Conservation (phyloP, 1,140 invertebrate species). For the Drosophila guanche region DNA sequence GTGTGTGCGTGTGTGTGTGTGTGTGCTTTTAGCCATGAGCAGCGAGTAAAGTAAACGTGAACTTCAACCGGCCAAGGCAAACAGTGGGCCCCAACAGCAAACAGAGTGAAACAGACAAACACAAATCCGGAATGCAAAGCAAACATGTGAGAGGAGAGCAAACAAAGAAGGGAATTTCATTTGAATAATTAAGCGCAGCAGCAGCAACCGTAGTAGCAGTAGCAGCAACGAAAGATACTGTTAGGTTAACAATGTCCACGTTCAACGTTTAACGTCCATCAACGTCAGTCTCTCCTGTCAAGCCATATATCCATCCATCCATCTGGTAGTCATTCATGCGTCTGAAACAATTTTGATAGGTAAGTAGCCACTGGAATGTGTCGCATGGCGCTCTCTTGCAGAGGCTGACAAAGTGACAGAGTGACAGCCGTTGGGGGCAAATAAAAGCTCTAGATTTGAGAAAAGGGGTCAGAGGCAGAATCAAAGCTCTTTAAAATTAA, state of each 20-base stretch:
- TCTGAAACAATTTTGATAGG: too few relatives aligned
- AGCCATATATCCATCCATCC: too few relatives aligned
- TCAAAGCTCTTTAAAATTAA: too few relatives aligned
- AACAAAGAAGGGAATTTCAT: constrained; percentile 47
- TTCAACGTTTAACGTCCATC: neutral
- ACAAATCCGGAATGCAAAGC: constrained; percentile 38
- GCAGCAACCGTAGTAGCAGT: neutral
- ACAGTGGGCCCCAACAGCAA: constrained; percentile 55
- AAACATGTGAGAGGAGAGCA: constrained; percentile 57
- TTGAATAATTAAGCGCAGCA: constrained; percentile 68
- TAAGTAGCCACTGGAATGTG: too few relatives aligned
- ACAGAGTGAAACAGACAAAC: constrained; percentile 48
- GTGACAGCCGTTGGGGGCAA: too few relatives aligned
- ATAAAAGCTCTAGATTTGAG: too few relatives aligned
- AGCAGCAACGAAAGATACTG: constrained; percentile 6
- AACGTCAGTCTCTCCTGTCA: too few relatives aligned
- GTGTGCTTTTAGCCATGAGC: constrained; percentile 37
- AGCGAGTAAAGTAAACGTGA: constrained; percentile 43
- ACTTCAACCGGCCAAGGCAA: constrained; percentile 62
- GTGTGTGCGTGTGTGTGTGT: neutral
- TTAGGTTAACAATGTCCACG: constrained; percentile 17
- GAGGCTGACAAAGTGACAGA: too few relatives aligned
- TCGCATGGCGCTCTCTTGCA: too few relatives aligned
- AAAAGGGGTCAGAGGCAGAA: too few relatives aligned
- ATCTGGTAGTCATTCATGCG: too few relatives aligned